A percentile compares a stretch with the other conserved stretches of the same genome.
Evolutionary conservation across 2,888 invertebrate genomes (phyloP).

Genomic region (Synergus japonicus): DNA sequence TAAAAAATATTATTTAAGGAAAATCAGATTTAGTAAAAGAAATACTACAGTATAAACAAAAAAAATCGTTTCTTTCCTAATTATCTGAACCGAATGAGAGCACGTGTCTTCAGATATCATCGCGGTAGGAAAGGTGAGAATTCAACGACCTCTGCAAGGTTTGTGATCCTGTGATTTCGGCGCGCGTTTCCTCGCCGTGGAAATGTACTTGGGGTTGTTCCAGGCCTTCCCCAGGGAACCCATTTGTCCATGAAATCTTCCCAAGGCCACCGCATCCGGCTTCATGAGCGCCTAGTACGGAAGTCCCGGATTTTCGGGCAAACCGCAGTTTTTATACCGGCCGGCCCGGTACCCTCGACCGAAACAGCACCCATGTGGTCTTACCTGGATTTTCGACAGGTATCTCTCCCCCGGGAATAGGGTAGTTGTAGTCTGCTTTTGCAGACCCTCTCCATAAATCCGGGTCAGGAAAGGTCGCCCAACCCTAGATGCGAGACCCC

Average conservation of each 20-base stretch:
- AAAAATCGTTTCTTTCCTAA: too few relatives aligned
- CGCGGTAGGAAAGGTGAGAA: neutral
- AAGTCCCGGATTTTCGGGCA: slow-evolving; percentile 73
- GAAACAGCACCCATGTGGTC: slow-evolving; percentile 39
- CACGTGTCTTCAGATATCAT: neutral
- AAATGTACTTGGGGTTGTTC: slow-evolving; percentile 42
- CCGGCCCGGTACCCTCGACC: slow-evolving; percentile 58
- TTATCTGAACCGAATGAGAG: neutral
- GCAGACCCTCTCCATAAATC: slow-evolving; percentile 25
- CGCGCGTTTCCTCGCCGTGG: slow-evolving; percentile 66
- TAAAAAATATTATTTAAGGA: too few relatives aligned
- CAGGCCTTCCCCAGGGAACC: slow-evolving; percentile 49
- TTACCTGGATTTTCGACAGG: slow-evolving; percentile 55
- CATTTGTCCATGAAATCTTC: slow-evolving; percentile 49
- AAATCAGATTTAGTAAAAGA: too few relatives aligned
- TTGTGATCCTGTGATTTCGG: slow-evolving; percentile 70
- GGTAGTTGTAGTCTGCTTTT: neutral
- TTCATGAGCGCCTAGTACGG: slow-evolving; percentile 67
- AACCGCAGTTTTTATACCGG: slow-evolving; percentile 71
- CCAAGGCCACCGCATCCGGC: slow-evolving; percentile 48
- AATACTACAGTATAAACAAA: too few relatives aligned
- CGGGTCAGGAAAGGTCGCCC: slow-evolving; percentile 3
- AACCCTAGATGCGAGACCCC: slow-evolving; percentile 19
- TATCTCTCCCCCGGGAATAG: slow-evolving; percentile 26
- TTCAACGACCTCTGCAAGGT: slow-evolving; percentile 42